Evolutionary conservation across 2,113 vertebrate species (phyloP).

Genomic region (Sakesphorus luctuosus): DNA sequence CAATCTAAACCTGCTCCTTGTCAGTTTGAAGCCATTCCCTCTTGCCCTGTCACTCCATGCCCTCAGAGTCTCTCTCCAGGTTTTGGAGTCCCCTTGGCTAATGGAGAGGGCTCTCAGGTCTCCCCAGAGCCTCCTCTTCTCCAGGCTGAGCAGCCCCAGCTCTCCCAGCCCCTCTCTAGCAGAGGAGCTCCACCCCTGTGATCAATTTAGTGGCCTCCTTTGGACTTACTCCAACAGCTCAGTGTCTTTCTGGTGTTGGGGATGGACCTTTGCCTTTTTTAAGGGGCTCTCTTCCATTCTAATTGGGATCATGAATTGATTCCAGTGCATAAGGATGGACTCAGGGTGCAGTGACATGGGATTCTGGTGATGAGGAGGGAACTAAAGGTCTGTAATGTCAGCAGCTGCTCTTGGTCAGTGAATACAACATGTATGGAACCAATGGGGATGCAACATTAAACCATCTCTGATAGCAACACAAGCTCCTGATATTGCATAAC

Average conservation of each 20-base stretch:
- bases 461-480: background rate
- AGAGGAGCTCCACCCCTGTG: background rate
- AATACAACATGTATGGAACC: background rate
- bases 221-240: background rate
- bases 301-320: background rate
- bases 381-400: background rate
- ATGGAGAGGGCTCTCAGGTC: background rate
- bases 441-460: background rate
- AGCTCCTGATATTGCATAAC: background rate
- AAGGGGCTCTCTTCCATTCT: background rate
- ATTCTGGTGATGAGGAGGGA: background rate
- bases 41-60: background rate
- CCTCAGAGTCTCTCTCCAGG: background rate
- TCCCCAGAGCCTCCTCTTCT: background rate
- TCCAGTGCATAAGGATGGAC: background rate
- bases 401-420: background rate
- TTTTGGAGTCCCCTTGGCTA: background rate
- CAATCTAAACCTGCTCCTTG: background rate
- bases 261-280: background rate
- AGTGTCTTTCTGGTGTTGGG: background rate
- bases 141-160: background rate
- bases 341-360: accelerated
- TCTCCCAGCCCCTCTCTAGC: background rate
- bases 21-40: background rate
- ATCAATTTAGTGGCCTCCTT: background rate